phyloP scores from a whole-genome alignment of 2,888 invertebrate genomes.

The Chloroclysta siterata region DNA sequence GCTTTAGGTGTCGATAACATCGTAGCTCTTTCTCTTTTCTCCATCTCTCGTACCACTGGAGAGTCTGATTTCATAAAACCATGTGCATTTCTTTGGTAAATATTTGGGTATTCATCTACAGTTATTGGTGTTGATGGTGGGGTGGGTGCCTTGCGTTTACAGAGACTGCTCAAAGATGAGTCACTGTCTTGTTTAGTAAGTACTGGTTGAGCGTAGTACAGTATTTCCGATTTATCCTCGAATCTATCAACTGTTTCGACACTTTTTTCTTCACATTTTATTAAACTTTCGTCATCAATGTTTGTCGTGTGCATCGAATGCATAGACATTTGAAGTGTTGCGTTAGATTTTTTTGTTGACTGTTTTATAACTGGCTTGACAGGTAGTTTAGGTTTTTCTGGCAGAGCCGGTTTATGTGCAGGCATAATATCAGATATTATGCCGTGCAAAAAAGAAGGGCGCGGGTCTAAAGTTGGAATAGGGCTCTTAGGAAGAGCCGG shows the following conservation, averaged over 20 bases:
- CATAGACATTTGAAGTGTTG: slow-evolving; percentile 78
- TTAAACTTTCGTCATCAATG: slow-evolving; percentile 62
- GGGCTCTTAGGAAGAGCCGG: slow-evolving; percentile 89
- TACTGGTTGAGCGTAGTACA: slow-evolving; percentile 79
- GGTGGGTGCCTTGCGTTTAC: slow-evolving; percentile 91
- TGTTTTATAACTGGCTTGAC: slow-evolving; percentile 85
- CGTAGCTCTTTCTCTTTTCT: slow-evolving; percentile 88
- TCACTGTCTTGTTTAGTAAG: slow-evolving; percentile 85
- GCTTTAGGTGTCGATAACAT: slow-evolving; percentile 60
- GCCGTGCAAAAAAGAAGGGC: slow-evolving; percentile 90
- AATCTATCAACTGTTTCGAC: slow-evolving; percentile 70
- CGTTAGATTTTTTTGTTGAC: slow-evolving; percentile 68
- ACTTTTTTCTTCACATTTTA: slow-evolving; percentile 69
- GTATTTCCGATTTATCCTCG: slow-evolving; percentile 71
- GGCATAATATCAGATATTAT: slow-evolving; percentile 81
- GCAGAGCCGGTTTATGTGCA: slow-evolving; percentile 86
- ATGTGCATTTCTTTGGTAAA: slow-evolving; percentile 86
- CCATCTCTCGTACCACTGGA: slow-evolving; percentile 89
- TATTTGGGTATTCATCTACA: slow-evolving; percentile 77
- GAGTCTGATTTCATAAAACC: slow-evolving; percentile 86
- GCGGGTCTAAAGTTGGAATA: slow-evolving; percentile 84
- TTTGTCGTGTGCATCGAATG: slow-evolving; percentile 81
- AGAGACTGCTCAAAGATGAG: slow-evolving; percentile 81
- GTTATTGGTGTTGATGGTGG: slow-evolving; percentile 85
- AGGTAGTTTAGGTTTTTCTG: slow-evolving; percentile 88